phyloP scores from a whole-genome alignment of 2,797 vertebrate genomes.

The Gila robusta region DNA sequence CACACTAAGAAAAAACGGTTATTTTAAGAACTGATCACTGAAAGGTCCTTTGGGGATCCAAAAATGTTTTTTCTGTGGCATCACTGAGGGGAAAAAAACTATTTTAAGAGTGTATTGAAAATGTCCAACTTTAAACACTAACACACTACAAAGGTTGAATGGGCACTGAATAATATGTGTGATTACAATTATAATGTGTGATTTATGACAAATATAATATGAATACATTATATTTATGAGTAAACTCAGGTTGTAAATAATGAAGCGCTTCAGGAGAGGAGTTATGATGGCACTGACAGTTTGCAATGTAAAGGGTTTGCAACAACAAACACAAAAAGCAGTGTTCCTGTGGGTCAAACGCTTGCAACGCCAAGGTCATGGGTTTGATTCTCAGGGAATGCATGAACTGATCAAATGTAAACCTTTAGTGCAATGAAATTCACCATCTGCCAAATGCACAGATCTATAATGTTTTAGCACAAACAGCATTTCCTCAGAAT shows the following conservation, averaged over 20 bases:
- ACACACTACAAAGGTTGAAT: not conserved
- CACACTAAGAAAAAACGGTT: no score
- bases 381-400: not conserved
- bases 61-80: no score
- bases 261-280: not conserved
- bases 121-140: not conserved
- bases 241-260: not conserved
- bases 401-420: not conserved
- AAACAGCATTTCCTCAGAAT: constrained; percentile 1
- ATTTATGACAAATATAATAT: not conserved
- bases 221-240: not conserved
- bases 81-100: not conserved
- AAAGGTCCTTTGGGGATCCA: not conserved
- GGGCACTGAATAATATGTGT: not conserved
- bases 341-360: no score
- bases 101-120: not conserved
- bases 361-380: not conserved
- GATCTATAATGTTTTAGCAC: not conserved
- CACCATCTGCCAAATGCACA: not conserved
- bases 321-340: not conserved
- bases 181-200: not conserved
- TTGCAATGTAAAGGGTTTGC: not conserved
- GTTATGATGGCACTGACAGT: not conserved
- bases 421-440: not conserved
- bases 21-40: no score